Conservation (phyloP, 2,888 invertebrate species). For the Erebia epiphron region DNA sequence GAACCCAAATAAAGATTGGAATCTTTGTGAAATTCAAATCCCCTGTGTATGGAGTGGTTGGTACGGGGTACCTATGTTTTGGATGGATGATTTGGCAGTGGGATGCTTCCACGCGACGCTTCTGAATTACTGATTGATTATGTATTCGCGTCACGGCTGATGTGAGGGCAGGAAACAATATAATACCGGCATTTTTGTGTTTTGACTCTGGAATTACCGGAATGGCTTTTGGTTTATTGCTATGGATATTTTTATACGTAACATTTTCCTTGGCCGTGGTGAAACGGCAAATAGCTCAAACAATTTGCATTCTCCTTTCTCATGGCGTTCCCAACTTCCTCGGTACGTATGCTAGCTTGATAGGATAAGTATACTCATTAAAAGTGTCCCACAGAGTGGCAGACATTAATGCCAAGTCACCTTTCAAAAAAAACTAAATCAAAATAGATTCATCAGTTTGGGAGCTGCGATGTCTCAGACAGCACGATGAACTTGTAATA, state of each 20-base stretch:
- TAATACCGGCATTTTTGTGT: conserved; percentile 41
- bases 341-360: too few species aligned
- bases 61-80: neutral
- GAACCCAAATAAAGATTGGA: conserved; percentile 56
- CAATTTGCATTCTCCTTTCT: too few species aligned
- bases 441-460: too few species aligned
- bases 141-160: conserved; percentile 74
- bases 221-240: conserved; percentile 11
- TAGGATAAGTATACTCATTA: too few species aligned
- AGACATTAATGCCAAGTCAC: too few species aligned
- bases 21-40: conserved; percentile 74
- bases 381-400: too few species aligned
- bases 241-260: neutral
- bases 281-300: too few species aligned
- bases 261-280: neutral
- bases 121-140: conserved; percentile 80
- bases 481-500: too few species aligned
- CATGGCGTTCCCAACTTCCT: too few species aligned
- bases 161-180: conserved; percentile 64
- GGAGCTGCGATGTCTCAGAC: too few species aligned
- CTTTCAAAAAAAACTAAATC: too few species aligned
- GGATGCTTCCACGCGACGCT: conserved; percentile 51
- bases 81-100: conserved; percentile 23
- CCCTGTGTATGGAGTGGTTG: conserved; percentile 58
- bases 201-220: conserved; percentile 33